Evolutionary conservation across 1,140 invertebrate species (phyloP).

Genomic region (Drosophila cardini): DNA sequence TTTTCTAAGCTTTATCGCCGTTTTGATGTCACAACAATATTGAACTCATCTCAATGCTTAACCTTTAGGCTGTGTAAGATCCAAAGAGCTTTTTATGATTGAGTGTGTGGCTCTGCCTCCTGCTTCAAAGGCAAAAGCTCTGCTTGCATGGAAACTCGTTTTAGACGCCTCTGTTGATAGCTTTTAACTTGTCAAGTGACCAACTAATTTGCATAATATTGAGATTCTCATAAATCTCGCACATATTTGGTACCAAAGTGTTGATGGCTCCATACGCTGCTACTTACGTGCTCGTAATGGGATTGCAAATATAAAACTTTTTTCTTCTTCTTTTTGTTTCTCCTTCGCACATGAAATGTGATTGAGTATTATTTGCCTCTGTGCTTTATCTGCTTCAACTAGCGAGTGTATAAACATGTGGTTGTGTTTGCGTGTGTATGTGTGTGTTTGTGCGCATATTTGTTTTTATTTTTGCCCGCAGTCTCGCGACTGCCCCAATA

Average conservation of each 20-base stretch:
- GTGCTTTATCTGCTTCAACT: constrained; percentile 36
- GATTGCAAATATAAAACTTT: constrained; percentile 22
- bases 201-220: constrained; percentile 45
- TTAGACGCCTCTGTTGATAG: constrained; percentile 6
- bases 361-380: constrained; percentile 28
- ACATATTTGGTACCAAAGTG: constrained; percentile 33
- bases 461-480: constrained; percentile 60
- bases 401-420: background rate
- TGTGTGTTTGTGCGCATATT: constrained; percentile 43
- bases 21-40: constrained; percentile 3
- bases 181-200: constrained; percentile 3
- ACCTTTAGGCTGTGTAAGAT: background rate
- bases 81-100: background rate
- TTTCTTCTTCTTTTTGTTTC: background rate
- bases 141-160: constrained; percentile 10
- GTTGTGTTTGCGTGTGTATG: constrained; percentile 13
- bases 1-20: constrained; percentile 15
- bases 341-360: constrained; percentile 2
- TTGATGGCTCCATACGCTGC: constrained; percentile 13
- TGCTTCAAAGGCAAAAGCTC: constrained; percentile 3
- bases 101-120: background rate
- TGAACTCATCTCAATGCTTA: background rate
- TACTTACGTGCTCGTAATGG: constrained; percentile 38
- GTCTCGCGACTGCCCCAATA: constrained; percentile 22
- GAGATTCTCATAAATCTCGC: constrained; percentile 31